Evolutionary conservation across 2,888 invertebrate species (phyloP).

Genomic region (Coelinius sp.): DNA sequence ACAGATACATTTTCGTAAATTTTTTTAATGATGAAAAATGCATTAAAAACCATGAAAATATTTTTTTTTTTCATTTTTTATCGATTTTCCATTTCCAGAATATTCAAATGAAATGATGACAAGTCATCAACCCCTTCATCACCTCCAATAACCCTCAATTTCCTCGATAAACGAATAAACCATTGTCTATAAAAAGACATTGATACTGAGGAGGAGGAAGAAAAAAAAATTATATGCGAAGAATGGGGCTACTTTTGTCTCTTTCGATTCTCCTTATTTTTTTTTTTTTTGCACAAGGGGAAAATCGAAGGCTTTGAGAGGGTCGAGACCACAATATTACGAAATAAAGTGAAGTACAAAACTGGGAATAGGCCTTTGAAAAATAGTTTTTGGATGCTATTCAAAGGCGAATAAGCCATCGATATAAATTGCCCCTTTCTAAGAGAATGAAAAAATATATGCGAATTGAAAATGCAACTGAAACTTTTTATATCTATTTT

Average conservation of each 20-base stretch:
- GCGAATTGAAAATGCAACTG: constrained; percentile 9
- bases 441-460: background rate
- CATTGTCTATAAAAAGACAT: constrained; percentile 4
- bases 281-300: constrained; percentile 5
- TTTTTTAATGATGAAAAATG: background rate
- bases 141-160: background rate
- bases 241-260: background rate
- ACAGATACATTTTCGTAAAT: no score
- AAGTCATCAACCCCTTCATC: background rate
- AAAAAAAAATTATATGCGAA: constrained; percentile 24
- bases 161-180: background rate
- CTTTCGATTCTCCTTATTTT: background rate
- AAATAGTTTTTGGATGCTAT: constrained; percentile 58
- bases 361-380: constrained; percentile 59
- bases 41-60: background rate
- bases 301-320: background rate
- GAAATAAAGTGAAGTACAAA: constrained; percentile 49
- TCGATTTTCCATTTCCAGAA: background rate
- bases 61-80: background rate
- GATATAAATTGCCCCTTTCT: constrained; percentile 59
- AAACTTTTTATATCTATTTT: background rate
- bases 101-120: background rate
- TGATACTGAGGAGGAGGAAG: constrained; percentile 2
- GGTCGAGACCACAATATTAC: constrained; percentile 20
- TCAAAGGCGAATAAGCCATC: constrained; percentile 54